Conservation (phyloP, 2,113 vertebrate species). For the Dasypus novemcinctus region DNA sequence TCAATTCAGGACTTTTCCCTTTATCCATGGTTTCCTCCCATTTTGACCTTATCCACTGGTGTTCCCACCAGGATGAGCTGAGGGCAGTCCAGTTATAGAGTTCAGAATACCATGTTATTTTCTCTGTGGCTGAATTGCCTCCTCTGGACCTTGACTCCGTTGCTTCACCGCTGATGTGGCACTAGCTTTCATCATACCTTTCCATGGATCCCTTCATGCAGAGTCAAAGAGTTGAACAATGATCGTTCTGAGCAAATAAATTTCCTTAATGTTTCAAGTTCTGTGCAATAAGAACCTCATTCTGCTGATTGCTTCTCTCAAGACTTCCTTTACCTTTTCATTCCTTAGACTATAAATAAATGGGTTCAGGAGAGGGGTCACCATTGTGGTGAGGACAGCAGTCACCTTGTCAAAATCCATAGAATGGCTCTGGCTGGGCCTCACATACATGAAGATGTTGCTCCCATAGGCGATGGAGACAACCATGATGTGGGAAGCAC, state of each 20-base stretch:
- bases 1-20: background rate
- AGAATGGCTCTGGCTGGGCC: conserved; percentile 1
- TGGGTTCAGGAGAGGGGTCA: conserved; percentile 32
- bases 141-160: background rate
- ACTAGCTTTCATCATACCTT: background rate
- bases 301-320: background rate
- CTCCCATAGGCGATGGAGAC: conserved; percentile 22
- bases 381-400: background rate
- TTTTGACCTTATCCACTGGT: background rate
- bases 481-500: conserved; percentile 19
- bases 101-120: background rate
- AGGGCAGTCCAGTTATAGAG: background rate
- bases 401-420: conserved; percentile 33
- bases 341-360: conserved; percentile 40
- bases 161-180: background rate
- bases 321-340: conserved; percentile 36
- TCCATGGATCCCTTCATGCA: background rate
- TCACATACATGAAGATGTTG: conserved; percentile 25
- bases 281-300: background rate
- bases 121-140: background rate
- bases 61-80: background rate
- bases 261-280: background rate
- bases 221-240: background rate
- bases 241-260: background rate
- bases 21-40: background rate